Evolutionary conservation across 2,113 vertebrate genomes (phyloP), one percentile per base, ranked within the genome.

Genomic region (Corythornis vintsioides): DNA sequence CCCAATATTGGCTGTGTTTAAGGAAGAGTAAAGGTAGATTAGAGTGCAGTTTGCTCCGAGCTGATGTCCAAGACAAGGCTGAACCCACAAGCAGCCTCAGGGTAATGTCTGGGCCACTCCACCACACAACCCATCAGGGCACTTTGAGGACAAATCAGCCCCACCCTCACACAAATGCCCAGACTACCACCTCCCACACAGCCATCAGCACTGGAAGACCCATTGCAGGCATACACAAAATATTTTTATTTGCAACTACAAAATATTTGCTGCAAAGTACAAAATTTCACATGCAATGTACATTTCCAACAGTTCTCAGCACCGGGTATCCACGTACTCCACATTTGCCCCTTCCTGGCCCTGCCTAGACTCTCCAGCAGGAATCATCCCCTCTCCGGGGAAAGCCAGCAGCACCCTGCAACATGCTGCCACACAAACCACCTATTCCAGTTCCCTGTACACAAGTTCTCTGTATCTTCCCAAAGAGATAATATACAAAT

Each of bases 271-370:
- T 40, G 6, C 3, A 0, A 79, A n/a, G 45, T 11, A 11, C 11
- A 18, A 75, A 88, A 45, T 22, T 15, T 52, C 45, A 8, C 2
- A 0, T 3, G 4, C 43, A 52, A 56, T 1, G 5, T 16, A 29
- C 25, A 28, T 8, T 66, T 61, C 29, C 7, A 0, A 12, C 42
- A 31, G 42, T 17, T 66, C 79, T 83, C 3, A 0, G 17, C 33
- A 67, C 7, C 1, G 0, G 3, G 3, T 13, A 47, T 2, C 10
- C 4, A 0, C 0, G 0, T 2, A 66, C 11, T n/a, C 13, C 0
- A 0, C 0, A 0, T 26, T 25, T 3, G 3, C 20, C 19, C 25
- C 43, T n/a, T 20, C 28, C 48, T 28, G 14, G 86, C 56, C 22
- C 6, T 20, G 24, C 33, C 29, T 29, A 22, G 1, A 0, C 24